Conservation (phyloP, 2,888 invertebrate genomes). For the Mythimna loreyi region DNA sequence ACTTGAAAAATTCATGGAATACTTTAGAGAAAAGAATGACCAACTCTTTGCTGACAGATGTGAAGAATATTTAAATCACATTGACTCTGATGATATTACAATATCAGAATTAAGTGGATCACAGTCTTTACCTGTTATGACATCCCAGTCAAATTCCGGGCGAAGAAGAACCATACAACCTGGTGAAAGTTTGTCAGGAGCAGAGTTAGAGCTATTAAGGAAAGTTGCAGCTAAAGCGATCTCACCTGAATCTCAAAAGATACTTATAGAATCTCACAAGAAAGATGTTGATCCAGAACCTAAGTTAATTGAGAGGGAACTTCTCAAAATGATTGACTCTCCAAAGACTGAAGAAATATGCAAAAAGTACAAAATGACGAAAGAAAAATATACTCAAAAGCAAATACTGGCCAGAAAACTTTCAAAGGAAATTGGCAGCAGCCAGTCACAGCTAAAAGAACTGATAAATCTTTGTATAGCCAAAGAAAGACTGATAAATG, state of each 20-base stretch:
- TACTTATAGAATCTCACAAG: slow-evolving; percentile 90
- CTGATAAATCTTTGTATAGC: slow-evolving; percentile 92
- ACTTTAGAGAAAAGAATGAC: slow-evolving; percentile 93
- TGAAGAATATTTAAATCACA: slow-evolving; percentile 90
- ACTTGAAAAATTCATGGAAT: slow-evolving; percentile 93
- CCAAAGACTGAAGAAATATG: slow-evolving; percentile 87
- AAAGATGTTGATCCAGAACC: slow-evolving; percentile 90
- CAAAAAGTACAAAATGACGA: slow-evolving; percentile 89
- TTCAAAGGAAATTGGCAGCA: slow-evolving; percentile 92
- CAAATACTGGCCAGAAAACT: slow-evolving; percentile 87
- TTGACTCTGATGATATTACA: slow-evolving; percentile 89
- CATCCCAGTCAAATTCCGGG: slow-evolving; percentile 87
- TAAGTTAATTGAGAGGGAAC: slow-evolving; percentile 87
- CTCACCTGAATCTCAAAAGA: slow-evolving; percentile 89
- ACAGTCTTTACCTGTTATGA: slow-evolving; percentile 86
- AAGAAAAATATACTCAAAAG: slow-evolving; percentile 88
- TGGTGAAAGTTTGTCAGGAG: slow-evolving; percentile 91
- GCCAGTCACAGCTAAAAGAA: slow-evolving; percentile 93
- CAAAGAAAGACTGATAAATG: slow-evolving; percentile 94
- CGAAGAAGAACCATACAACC: slow-evolving; percentile 91
- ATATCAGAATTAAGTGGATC: slow-evolving; percentile 89
- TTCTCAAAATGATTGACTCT: slow-evolving; percentile 89
- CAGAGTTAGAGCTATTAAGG: slow-evolving; percentile 90
- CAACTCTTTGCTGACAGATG: slow-evolving; percentile 91
- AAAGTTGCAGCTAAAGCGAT: slow-evolving; percentile 91